These are phyloP conservation scores for Rhinella marina DNA, from an alignment of 2,797 vertebrate species.

Conservation along the genomic window DNA sequence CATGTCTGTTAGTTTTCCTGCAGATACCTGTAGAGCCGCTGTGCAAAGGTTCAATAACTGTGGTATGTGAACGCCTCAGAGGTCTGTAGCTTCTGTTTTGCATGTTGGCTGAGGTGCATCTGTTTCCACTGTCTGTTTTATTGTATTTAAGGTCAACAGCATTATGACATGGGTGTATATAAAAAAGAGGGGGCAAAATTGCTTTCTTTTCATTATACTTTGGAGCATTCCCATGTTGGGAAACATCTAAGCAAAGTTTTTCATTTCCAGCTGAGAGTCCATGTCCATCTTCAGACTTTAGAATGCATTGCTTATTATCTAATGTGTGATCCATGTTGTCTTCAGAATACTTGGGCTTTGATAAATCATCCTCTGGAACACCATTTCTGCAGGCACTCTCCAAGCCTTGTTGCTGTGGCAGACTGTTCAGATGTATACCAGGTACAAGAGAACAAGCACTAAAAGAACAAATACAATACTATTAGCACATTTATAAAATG, in stretches of 20 bases:
- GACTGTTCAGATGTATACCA: not conserved
- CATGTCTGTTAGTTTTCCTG: not conserved
- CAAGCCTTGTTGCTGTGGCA: not conserved
- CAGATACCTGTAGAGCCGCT: not conserved
- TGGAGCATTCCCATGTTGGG: not conserved
- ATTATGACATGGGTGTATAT: not conserved
- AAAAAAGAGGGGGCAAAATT: not conserved
- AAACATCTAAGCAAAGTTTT: not conserved
- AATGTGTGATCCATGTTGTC: not conserved
- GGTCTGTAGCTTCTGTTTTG: slow-evolving; percentile 1
- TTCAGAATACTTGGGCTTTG: not conserved
- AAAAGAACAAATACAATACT: not conserved
- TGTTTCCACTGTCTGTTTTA: not conserved
- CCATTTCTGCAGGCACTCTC: not conserved
- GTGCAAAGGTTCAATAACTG: slow-evolving; percentile 19
- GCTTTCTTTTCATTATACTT: not conserved
- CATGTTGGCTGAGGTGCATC: not conserved
- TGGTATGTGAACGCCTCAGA: slow-evolving; percentile 34
- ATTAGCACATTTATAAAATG: not conserved
- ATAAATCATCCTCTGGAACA: not conserved
- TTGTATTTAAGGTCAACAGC: not conserved
- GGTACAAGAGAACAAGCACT: not conserved
- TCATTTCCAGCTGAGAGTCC: not conserved
- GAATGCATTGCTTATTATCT: not conserved
- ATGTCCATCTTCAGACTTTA: not conserved